Percentiles rank a stretch among this genome's conserved stretches.
Evolutionary conservation across 1,140 invertebrate genomes (phyloP).

Genomic region (Sitophilus oryzae): DNA sequence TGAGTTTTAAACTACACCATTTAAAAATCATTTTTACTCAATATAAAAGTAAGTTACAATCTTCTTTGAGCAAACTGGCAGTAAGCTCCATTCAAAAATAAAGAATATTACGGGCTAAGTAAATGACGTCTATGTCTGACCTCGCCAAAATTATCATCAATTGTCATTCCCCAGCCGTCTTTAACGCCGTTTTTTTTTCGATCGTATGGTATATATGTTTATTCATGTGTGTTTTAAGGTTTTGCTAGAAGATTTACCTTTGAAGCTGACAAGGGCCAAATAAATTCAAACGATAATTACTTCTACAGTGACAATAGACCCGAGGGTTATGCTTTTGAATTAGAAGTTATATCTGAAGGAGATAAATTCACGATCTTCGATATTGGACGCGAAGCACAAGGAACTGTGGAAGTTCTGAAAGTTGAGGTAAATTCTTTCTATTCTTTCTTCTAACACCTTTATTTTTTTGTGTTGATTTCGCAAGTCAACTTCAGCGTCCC

Average conservation of each 20-base stretch:
- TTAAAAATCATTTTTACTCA: too few species aligned
- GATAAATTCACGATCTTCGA: conserved; percentile 67
- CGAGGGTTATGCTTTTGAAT: conserved; percentile 66
- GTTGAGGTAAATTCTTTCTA: conserved; percentile 49
- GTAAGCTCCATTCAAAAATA: too few species aligned
- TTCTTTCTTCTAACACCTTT: conserved; percentile 1
- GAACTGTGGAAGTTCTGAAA: conserved; percentile 56
- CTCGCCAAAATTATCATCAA: too few species aligned
- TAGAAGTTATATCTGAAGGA: conserved; percentile 61
- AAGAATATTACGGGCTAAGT: too few species aligned
- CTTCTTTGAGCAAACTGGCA: too few species aligned
- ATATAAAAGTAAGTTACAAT: too few species aligned
- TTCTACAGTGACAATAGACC: conserved; percentile 73
- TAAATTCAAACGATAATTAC: conserved; percentile 64
- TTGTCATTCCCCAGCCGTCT: too few species aligned
- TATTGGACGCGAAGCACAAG: conserved; percentile 55
- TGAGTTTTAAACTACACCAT: too few species aligned
- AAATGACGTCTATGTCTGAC: too few species aligned
- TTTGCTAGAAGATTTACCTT: conserved; percentile 71
- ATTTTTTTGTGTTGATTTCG: background rate
- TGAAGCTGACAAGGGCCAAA: conserved; percentile 52
- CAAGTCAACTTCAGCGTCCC: conserved; percentile 10
- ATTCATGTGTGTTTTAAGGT: conserved; percentile 34
- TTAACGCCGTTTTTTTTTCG: too few species aligned
- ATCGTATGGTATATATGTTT: too few species aligned